Percentiles rank a stretch among this genome's conserved stretches.
Evolutionary conservation across 2,113 vertebrate species (phyloP).

Genomic region (Pangasianodon hypophthalmus): DNA sequence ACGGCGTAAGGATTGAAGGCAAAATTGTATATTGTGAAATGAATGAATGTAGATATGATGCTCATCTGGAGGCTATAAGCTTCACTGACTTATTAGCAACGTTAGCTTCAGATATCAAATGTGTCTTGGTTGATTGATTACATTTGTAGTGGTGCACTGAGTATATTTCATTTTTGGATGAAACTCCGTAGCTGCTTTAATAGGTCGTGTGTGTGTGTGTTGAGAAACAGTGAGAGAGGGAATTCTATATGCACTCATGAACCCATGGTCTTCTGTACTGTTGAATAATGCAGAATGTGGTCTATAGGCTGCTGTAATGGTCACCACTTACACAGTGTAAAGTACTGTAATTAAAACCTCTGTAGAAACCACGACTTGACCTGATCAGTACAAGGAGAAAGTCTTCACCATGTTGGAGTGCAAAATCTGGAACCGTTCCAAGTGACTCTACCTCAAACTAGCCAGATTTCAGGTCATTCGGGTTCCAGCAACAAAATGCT

Average conservation of each 20-base stretch:
- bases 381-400: not conserved
- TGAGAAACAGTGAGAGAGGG: constrained; percentile 1
- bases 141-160: not conserved
- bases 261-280: constrained; percentile 38
- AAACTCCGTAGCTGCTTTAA: not conserved
- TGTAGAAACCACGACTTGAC: constrained; percentile 36
- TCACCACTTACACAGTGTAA: constrained; percentile 17
- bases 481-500: not conserved
- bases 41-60: not conserved
- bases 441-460: not conserved
- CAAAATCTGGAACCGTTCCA: not conserved
- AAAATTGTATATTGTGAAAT: not conserved
- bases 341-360: not conserved
- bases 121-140: no score
- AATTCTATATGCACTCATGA: constrained; percentile 30
- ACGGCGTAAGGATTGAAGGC: not conserved
- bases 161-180: not conserved
- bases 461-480: not conserved
- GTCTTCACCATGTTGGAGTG: not conserved
- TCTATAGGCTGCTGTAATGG: constrained; percentile 34
- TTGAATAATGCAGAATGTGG: constrained; percentile 46
- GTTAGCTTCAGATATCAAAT: not conserved
- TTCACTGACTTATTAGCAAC: not conserved
- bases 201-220: not conserved
- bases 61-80: not conserved